Evolutionary conservation across 2,888 invertebrate genomes (phyloP), one percentile per base, ranked within the genome.

Genomic region (Ptychoptera contaminata): DNA sequence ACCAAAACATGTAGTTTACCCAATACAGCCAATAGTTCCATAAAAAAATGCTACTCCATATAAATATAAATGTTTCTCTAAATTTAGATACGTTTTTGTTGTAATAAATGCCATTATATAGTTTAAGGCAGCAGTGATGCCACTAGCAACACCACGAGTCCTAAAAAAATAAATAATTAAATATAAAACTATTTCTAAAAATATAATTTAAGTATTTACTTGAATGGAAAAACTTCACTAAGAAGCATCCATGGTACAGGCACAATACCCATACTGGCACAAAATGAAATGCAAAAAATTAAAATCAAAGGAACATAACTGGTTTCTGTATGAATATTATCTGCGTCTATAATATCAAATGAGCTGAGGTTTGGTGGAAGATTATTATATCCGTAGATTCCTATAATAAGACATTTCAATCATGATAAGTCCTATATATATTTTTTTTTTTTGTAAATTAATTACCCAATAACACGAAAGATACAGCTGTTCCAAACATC

Each of bases 151-250:
- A 12, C 52, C 50, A 23, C 52, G 48, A 11, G 52, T 42, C 44
- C 51, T 52, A 36, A 41, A n/a, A 8, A 40, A 41, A 41, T 16
- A 16, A 43, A 31, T 40, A 15, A 15, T 5, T 14, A 10, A 16
- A 38, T 35, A 37, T 46, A 6, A n/a, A n/a, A n/a, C n/a, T n/a
- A n/a, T n/a, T n/a, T n/a, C n/a, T n/a, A 34, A 35, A 38, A 16
- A n/a, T 12, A 16, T 32, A 29, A 45, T 40, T 41, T 30, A 8
- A 16, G 7, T 34, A 40, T 34, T 60, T 54, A 73, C 73, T 71
- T 71, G 50, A 72, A 69, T 0, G 73, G 73, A 50, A 74, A 74
- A 8, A 75, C 67, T 58, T 75, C 74, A 46, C 72, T 71, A 8
- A 74, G 60, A 37, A 74, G 52, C 46, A 72, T 67, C 73, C 74